These are phyloP conservation scores for Propithecus coquereli DNA, from an alignment of 2,113 vertebrate species.

Conservation along the genomic window DNA sequence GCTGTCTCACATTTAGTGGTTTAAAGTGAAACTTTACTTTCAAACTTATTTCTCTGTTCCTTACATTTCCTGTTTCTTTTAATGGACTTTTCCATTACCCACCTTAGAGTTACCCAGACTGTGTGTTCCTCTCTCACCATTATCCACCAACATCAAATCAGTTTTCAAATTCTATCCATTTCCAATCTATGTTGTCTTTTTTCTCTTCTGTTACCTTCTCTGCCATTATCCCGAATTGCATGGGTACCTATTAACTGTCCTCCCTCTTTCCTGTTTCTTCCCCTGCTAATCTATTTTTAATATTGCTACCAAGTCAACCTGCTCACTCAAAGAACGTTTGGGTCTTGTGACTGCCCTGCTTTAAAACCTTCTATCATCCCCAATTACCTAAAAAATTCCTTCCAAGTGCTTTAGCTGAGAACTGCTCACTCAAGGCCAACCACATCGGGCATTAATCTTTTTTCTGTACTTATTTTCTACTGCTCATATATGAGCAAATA, in stretches of 20 bases:
- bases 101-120: not conserved
- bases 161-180: not conserved
- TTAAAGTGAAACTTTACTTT: not conserved
- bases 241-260: not conserved
- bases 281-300: not conserved
- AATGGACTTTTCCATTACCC: not conserved
- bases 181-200: not conserved
- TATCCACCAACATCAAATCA: not conserved
- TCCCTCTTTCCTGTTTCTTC: not conserved
- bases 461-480: not conserved
- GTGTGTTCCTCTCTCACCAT: not conserved
- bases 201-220: not conserved
- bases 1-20: not conserved
- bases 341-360: not conserved
- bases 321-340: not conserved
- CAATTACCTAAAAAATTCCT: not conserved
- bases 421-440: not conserved
- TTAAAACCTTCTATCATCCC: not conserved
- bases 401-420: not conserved
- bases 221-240: not conserved
- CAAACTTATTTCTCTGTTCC: not conserved
- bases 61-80: not conserved
- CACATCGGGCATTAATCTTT: not conserved
- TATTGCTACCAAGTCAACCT: not conserved
- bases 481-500: not conserved